These are phyloP conservation scores for Nasonovia ribisnigri DNA, from an alignment of 2,888 invertebrate species.

Conservation along the genomic window DNA sequence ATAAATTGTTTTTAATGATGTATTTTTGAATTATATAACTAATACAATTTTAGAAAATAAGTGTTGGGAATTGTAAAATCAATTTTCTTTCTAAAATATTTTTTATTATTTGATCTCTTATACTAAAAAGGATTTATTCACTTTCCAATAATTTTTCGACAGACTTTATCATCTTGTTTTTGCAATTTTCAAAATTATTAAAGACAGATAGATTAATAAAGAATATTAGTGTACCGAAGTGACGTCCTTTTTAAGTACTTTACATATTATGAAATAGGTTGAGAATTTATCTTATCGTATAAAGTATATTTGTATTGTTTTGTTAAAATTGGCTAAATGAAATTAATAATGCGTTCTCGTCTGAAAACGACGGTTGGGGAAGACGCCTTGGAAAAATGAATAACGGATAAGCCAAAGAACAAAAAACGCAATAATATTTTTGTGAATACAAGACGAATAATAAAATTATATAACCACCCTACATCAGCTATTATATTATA, in stretches of 20 bases:
- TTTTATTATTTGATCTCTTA: neutral
- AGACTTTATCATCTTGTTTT: neutral
- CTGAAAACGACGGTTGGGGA: neutral
- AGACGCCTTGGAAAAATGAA: neutral
- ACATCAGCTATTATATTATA: neutral
- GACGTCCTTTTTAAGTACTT: neutral
- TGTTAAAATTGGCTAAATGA: neutral
- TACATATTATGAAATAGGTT: neutral
- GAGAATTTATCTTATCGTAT: neutral
- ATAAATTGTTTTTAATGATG: neutral
- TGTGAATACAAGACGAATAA: slow-evolving; percentile 1
- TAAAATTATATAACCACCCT: neutral
- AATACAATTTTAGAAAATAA: neutral
- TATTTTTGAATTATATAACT: neutral
- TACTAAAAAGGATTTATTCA: neutral
- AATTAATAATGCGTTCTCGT: neutral
- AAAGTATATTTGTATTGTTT: neutral
- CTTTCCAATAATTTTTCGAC: neutral
- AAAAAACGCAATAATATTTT: neutral
- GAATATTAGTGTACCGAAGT: neutral
- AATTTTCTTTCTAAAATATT: neutral
- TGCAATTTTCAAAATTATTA: neutral
- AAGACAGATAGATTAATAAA: neutral
- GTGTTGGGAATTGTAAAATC: neutral
- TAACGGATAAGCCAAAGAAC: neutral